These are phyloP conservation scores for Okapia johnstoni DNA, from an alignment of 2,113 vertebrate genomes.

Conservation along the genomic window DNA sequence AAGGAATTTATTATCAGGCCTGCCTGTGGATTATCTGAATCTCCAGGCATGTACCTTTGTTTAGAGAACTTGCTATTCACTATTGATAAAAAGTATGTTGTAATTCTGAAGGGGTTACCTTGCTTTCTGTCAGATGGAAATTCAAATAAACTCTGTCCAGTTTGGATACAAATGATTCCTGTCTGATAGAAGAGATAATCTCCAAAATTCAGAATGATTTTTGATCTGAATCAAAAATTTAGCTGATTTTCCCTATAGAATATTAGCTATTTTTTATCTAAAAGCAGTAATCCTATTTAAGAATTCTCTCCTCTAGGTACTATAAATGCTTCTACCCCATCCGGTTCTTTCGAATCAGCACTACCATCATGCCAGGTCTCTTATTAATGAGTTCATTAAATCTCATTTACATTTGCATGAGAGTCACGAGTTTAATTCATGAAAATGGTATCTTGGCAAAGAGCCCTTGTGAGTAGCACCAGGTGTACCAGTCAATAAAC, in stretches of 20 bases:
- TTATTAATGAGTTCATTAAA: not conserved
- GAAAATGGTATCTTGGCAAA: not conserved
- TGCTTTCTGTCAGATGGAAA: not conserved
- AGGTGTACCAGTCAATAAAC: slow-evolving; percentile 58
- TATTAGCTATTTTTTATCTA: not conserved
- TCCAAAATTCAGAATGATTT: not conserved
- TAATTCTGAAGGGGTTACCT: not conserved
- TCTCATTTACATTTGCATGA: not conserved
- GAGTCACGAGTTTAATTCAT: not conserved
- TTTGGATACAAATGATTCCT: not conserved
- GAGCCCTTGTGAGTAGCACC: not conserved
- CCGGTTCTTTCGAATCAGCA: not conserved
- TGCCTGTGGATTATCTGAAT: not conserved
- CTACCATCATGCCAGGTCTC: not conserved
- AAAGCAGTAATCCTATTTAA: not conserved
- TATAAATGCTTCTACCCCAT: not conserved
- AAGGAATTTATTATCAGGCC: too few species aligned
- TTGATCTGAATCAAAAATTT: not conserved
- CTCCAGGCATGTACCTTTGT: not conserved
- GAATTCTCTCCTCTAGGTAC: not conserved
- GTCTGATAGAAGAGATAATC: not conserved
- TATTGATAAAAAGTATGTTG: not conserved
- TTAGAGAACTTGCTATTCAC: not conserved
- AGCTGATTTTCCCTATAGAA: not conserved
- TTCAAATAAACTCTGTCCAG: not conserved